Conservation (phyloP, 2,797 vertebrate species). For the Hafferia zeledoni region DNA sequence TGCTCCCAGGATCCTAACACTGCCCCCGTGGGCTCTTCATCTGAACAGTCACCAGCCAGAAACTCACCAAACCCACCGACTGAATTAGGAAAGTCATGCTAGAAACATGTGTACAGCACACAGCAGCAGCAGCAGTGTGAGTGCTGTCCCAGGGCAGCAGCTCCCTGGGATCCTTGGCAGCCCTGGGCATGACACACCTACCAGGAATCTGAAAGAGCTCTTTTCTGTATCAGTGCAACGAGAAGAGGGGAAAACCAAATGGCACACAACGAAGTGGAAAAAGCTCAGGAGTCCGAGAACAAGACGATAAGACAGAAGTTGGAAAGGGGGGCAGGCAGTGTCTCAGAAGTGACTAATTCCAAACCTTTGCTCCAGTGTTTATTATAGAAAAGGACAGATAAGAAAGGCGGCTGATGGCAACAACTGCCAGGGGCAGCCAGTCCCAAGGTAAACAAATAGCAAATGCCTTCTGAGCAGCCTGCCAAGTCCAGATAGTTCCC, state of each 20-base stretch:
- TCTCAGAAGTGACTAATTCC: conserved; percentile 58
- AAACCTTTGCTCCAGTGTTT: conserved; percentile 67
- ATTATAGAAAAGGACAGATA: conserved; percentile 46
- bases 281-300: background rate
- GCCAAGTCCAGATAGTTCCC: conserved; percentile 64
- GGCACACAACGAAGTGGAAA: background rate
- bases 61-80: background rate
- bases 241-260: background rate
- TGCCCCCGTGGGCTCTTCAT: background rate
- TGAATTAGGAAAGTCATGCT: background rate
- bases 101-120: background rate
- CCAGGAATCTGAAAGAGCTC: background rate
- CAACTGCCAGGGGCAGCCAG: conserved; percentile 55
- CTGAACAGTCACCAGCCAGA: background rate
- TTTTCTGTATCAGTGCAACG: background rate
- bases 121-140: background rate
- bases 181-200: background rate
- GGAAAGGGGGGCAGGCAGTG: conserved; percentile 52
- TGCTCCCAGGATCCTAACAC: background rate
- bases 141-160: background rate
- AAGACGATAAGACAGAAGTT: background rate
- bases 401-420: conserved; percentile 15
- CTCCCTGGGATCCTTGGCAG: background rate
- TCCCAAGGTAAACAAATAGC: conserved; percentile 70
- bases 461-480: conserved; percentile 21